These are phyloP conservation scores for Microcebus murinus DNA, from an alignment of 2,113 vertebrate species.

Conservation along the genomic window DNA sequence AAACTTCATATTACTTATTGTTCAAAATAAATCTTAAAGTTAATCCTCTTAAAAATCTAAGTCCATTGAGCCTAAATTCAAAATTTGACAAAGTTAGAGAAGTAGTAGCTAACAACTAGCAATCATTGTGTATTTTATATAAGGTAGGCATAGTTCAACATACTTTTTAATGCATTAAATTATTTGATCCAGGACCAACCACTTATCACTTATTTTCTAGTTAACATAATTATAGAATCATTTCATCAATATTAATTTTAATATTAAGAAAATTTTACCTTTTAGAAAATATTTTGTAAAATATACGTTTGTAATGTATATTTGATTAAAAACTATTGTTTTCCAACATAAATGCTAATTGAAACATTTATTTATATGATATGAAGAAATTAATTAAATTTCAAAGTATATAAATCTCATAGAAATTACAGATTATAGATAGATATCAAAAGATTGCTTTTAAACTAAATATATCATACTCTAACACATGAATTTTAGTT, in stretches of 20 bases:
- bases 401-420: no score
- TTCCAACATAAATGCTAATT: neutral
- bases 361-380: neutral
- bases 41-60: neutral
- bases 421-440: neutral
- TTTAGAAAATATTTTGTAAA: slow-evolving; percentile 8
- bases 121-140: neutral
- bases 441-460: neutral
- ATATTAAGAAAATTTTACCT: neutral
- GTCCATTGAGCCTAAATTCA: neutral
- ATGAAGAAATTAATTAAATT: neutral
- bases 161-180: neutral
- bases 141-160: neutral
- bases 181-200: neutral
- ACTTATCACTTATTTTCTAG: neutral
- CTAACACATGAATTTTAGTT: neutral
- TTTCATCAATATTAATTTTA: neutral
- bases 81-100: neutral
- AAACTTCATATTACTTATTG: neutral
- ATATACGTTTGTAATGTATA: neutral
- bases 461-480: neutral
- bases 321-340: neutral
- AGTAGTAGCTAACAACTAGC: neutral
- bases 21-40: neutral
- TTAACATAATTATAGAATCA: neutral